Evolutionary conservation across 2,797 vertebrate genomes (phyloP), one percentile per base, ranked within the genome.

Genomic region (Chelidonichthys spinosus): DNA sequence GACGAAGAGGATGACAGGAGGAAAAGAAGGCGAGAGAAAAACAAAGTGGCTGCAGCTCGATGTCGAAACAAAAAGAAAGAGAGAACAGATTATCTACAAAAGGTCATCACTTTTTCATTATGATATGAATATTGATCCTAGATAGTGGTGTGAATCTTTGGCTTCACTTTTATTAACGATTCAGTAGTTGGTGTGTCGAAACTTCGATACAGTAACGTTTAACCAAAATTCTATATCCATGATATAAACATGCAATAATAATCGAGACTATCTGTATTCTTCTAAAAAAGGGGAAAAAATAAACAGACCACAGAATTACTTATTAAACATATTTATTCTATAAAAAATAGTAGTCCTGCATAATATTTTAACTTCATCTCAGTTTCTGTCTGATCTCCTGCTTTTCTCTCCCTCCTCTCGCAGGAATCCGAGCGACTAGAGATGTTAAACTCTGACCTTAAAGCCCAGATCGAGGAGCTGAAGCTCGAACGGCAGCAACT

Each of bases 61-160:
- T 99, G 98, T 96, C 96, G 97, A 87, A 99, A 99, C 94, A 99
- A 99, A 93, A 99, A 99, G 94, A 98, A 98, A 84, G 98, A 99
- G 81, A 94, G 97, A 69, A 99, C 98, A 0, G 98, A 99, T 84
- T 99, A 98, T 91, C 93, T 99, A 86, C 98, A 99, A 90, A 94
- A 96, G 95, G 98, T 98, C 6, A 18, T 42, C 4, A 3, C 18
- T 47, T 7, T 35, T 11, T 42, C 11, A 8, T 11, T 18, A 33
- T 55, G 25, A 25, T 25, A 25, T 25, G 2, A 25, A 25, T 25
- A 25, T 25, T 25, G 25, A 25, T 25, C 25, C 25, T 25, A 25
- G 25, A 25, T 25, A 25, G 25, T 1, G 25, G 25, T 25, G 25
- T 25, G 25, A 25, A 25, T 25, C 25, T 25, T 25, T 25, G 25